Conservation (phyloP, 2,888 invertebrate genomes). For the Sarcophaga carnaria region DNA sequence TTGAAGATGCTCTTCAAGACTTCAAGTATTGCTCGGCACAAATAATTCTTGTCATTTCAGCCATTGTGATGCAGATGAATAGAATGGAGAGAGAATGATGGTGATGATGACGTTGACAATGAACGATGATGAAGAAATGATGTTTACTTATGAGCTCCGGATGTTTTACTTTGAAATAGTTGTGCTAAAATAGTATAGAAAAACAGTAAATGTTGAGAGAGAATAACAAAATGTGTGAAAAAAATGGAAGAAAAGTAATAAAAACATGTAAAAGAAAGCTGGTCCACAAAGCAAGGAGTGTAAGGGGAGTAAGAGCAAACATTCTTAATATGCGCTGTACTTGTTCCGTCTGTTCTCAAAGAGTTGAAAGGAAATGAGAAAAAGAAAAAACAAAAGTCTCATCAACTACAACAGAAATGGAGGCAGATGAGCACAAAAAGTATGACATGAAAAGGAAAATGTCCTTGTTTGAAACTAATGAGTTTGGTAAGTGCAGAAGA, state of each 20-base stretch:
- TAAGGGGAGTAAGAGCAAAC: neutral
- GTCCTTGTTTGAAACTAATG: constrained; percentile 68
- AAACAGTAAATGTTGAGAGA: constrained; percentile 35
- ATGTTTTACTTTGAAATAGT: constrained; percentile 47
- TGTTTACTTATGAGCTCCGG: constrained; percentile 61
- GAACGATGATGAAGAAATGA: constrained; percentile 54
- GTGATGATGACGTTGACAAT: constrained; percentile 13
- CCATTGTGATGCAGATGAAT: constrained; percentile 42
- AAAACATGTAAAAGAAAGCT: constrained; percentile 36
- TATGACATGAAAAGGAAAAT: constrained; percentile 65
- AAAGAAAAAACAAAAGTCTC: constrained; percentile 10
- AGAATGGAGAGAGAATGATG: constrained; percentile 21
- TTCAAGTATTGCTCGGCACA: constrained; percentile 58
- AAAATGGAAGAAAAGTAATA: neutral
- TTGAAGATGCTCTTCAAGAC: constrained; percentile 24
- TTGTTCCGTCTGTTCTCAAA: constrained; percentile 64
- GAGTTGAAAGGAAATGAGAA: constrained; percentile 64
- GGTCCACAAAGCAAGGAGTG: neutral
- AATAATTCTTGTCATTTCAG: constrained; percentile 62
- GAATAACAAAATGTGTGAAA: constrained; percentile 10
- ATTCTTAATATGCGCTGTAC: constrained; percentile 2
- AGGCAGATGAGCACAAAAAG: constrained; percentile 22
- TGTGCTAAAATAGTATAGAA: constrained; percentile 28
- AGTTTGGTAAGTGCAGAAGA: constrained; percentile 59
- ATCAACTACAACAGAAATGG: constrained; percentile 4